Conservation (phyloP, 1,140 invertebrate genomes). For the Hylaeus anthracinus region DNA sequence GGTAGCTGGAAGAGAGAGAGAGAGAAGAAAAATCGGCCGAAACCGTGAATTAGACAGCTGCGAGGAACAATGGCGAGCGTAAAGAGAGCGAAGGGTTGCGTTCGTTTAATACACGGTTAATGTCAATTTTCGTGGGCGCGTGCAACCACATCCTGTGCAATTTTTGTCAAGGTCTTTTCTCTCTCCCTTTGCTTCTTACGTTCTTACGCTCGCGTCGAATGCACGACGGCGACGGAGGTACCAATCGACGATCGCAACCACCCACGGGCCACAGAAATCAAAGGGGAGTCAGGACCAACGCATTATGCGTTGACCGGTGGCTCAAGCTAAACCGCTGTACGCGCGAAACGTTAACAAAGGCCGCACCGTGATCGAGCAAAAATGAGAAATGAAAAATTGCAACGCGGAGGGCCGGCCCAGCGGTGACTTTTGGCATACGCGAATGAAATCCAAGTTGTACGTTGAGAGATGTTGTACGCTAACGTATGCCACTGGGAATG, state of each 20-base stretch:
- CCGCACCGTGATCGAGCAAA: constrained; percentile 8
- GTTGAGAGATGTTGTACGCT: not conserved
- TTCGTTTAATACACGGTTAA: constrained; percentile 52
- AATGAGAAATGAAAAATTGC: not conserved
- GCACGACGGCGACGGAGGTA: not conserved
- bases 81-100: constrained; percentile 25
- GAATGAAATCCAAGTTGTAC: too few relatives aligned
- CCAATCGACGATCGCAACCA: constrained; percentile 45
- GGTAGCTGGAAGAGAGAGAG: not conserved
- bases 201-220: constrained; percentile 9
- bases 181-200: not conserved
- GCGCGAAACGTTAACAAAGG: constrained; percentile 35
- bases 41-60: constrained; percentile 62
- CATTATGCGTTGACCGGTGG: constrained; percentile 2
- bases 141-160: constrained; percentile 50
- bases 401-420: too few relatives aligned
- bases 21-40: constrained; percentile 17
- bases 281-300: not conserved
- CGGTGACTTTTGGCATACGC: too few relatives aligned
- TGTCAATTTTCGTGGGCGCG: constrained; percentile 49
- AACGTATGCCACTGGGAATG: constrained; percentile 60
- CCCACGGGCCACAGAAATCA: constrained; percentile 36
- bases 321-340: not conserved
- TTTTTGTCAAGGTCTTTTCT: constrained; percentile 43
- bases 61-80: constrained; percentile 29